Base-by-base conservation (phyloP, 2,888 invertebrate genomes). In the Agrochola lychnidis region DNA sequence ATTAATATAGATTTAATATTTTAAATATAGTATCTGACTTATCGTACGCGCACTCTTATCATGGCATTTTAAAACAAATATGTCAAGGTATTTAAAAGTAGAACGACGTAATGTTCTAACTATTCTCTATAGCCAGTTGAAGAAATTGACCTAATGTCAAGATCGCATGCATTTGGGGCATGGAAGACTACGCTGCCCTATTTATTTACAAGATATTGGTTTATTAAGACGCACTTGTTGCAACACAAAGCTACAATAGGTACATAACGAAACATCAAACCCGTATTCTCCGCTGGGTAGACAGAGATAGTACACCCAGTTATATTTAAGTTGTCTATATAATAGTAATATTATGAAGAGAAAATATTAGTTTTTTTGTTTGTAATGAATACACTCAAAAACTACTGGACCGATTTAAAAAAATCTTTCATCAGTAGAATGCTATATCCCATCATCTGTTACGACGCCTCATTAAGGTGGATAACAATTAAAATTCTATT, bases 141-240 rank as follows among this genome's bases (percentile, higher is more conserved):
- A 77, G 78, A 83, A 83, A 85, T 88, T 88, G 88, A 90, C 88
- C 84, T 81, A 81, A 86, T 88, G 88, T 88, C 89, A 90, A 90
- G 88, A 85, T 70, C 86, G 69, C 70, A 40, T 86, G 57, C 79
- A 83, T 82, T 84, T 84, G 84, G 82, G 63, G 36, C 79, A 75
- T 16, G 67, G 63, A 76, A 76, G 66, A 74, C n/a, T 45, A 25
- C 53, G 5, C 4, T 78, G 86, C 7, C 76, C 83, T 69, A 86
- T 83, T 86, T 85, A 51, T 74, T 48, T 63, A 42, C 0, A 12
- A 56, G 14, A 36, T 48, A 56, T 30, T 68, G 19, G 12, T 51
- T 69, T 9, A 45, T 4, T 64, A 22, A 51, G 51, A 45, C 63
- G 4, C 9, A 25, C 0, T 25, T 25, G 30, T 79, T 79, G 22